Percentiles rank a stretch among this genome's conserved stretches.
These are phyloP conservation scores for Semnornis frantzii DNA, from an alignment of 2,113 vertebrate genomes.

Conservation along the genomic window DNA sequence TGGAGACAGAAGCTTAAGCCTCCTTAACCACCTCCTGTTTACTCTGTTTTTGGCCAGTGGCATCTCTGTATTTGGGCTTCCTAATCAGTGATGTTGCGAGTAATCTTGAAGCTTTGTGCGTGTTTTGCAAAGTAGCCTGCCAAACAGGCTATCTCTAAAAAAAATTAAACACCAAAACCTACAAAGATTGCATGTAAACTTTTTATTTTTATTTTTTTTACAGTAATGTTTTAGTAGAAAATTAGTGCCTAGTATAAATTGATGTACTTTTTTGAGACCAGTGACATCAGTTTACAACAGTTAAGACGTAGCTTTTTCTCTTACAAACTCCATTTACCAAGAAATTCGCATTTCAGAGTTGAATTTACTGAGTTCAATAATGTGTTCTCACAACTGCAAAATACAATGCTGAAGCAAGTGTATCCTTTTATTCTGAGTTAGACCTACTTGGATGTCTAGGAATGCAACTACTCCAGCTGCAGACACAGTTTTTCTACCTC, in stretches of 20 bases:
- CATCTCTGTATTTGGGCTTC: slow-evolving; percentile 11
- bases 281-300: neutral
- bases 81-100: slow-evolving; percentile 9
- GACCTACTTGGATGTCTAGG: neutral
- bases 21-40: slow-evolving; percentile 51
- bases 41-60: slow-evolving; percentile 20
- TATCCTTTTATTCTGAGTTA: neutral
- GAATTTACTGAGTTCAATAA: neutral
- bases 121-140: slow-evolving; percentile 26
- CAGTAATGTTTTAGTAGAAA: neutral
- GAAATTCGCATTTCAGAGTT: neutral
- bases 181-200: neutral
- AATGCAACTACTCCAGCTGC: neutral
- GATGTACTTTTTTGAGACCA: neutral
- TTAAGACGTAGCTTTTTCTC: neutral
- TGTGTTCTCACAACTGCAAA: neutral
- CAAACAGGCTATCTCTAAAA: neutral
- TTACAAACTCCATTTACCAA: neutral
- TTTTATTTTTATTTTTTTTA: neutral
- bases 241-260: neutral
- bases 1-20: slow-evolving; percentile 43
- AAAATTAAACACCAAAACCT: neutral
- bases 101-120: slow-evolving; percentile 20
- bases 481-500: neutral
- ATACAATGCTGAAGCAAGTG: neutral